Evolutionary conservation across 2,113 vertebrate genomes (phyloP).

Genomic region (Gymnocephalus cernua): DNA sequence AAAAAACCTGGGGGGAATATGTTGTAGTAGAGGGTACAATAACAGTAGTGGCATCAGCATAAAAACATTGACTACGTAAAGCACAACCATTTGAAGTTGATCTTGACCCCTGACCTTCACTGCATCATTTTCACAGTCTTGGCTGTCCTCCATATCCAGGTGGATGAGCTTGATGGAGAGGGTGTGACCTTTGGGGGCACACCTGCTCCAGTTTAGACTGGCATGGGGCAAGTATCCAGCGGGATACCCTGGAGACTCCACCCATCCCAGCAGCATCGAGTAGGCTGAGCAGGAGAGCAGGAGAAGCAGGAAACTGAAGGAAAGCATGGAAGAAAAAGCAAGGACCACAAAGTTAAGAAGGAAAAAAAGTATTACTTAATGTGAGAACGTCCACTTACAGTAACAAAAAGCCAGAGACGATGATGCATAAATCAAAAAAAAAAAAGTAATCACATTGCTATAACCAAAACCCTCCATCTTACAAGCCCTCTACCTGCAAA

Average conservation of each 20-base stretch:
- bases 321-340: neutral
- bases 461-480: neutral
- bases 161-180: slow-evolving; percentile 89
- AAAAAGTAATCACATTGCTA: neutral
- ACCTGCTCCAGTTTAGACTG: slow-evolving; percentile 86
- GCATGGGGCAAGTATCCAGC: slow-evolving; percentile 86
- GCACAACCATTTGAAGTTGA: neutral
- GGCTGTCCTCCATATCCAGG: slow-evolving; percentile 91
- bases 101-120: slow-evolving; percentile 78
- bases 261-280: slow-evolving; percentile 84
- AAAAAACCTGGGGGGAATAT: slow-evolving; percentile 82
- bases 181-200: slow-evolving; percentile 87
- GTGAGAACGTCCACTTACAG: neutral
- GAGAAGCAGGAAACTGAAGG: slow-evolving; percentile 59
- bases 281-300: slow-evolving; percentile 39
- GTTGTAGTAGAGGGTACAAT: neutral
- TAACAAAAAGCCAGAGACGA: neutral
- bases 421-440: neutral
- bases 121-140: slow-evolving; percentile 89
- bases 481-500: neutral
- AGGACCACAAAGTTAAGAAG: neutral
- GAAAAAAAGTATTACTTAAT: neutral
- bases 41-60: neutral
- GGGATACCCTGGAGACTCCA: slow-evolving; percentile 93
- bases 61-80: neutral